Evolutionary conservation across 2,797 vertebrate genomes (phyloP).

Genomic region (Sparidentex hasta): DNA sequence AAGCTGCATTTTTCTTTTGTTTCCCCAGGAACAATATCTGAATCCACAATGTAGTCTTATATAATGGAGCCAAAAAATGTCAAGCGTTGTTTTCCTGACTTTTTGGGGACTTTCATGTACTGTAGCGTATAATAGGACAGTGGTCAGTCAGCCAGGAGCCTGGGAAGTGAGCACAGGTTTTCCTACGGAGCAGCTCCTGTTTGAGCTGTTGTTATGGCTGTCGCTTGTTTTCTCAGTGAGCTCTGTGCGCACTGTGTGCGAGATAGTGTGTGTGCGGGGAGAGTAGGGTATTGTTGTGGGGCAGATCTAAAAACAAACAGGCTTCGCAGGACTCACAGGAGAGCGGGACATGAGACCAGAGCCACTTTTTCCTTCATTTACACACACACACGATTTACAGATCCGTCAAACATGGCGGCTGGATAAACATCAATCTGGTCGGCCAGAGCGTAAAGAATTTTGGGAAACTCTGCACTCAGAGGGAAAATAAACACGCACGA

Average conservation of each 20-base stretch:
- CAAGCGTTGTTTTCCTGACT: constrained; percentile 80
- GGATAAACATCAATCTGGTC: constrained; percentile 64
- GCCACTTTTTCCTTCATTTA: constrained; percentile 40
- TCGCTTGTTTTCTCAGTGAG: constrained; percentile 80
- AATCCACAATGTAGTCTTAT: constrained; percentile 73
- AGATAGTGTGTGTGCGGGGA: constrained; percentile 60
- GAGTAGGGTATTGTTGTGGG: constrained; percentile 75
- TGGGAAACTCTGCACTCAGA: constrained; percentile 66
- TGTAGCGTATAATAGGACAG: constrained; percentile 71
- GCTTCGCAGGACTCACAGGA: constrained; percentile 54
- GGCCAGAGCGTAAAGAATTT: constrained; percentile 56
- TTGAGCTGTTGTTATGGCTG: constrained; percentile 80
- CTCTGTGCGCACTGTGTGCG: constrained; percentile 51
- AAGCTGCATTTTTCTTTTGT: constrained; percentile 82
- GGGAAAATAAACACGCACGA: constrained; percentile 74
- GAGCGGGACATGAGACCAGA: constrained; percentile 69
- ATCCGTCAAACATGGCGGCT: constrained; percentile 44
- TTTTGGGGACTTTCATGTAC: constrained; percentile 82
- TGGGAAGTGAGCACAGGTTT: constrained; percentile 78
- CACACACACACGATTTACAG: constrained; percentile 50
- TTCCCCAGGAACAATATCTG: constrained; percentile 52
- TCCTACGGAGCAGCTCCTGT: constrained; percentile 73
- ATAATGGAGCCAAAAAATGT: constrained; percentile 77
- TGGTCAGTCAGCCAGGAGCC: constrained; percentile 77
- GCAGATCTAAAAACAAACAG: constrained; percentile 83